Conservation (phyloP, 1,140 invertebrate species). For the Drosophila sechellia region DNA sequence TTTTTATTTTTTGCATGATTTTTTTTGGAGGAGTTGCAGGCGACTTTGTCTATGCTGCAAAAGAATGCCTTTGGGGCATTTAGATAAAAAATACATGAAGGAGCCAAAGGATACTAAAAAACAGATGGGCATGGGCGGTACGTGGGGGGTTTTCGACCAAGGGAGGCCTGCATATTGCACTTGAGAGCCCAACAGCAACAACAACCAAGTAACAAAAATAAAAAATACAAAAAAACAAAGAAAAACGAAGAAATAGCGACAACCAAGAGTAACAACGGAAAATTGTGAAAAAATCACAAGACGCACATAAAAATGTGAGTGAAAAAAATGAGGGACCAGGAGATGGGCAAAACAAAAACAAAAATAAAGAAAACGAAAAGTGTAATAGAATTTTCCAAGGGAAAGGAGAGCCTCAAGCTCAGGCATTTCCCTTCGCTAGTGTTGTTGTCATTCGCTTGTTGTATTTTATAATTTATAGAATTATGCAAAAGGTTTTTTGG, state of each 20-base stretch:
- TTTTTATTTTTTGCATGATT: slow-evolving; percentile 9
- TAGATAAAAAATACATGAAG: slow-evolving; percentile 77
- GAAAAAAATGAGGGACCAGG: slow-evolving; percentile 6
- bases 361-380: slow-evolving; percentile 28
- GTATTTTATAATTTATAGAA: slow-evolving; percentile 47
- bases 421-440: slow-evolving; percentile 30
- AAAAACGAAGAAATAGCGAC: not conserved
- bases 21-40: slow-evolving; percentile 45
- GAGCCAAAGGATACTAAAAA: slow-evolving; percentile 49
- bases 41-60: slow-evolving; percentile 61
- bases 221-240: not conserved
- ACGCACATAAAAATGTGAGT: slow-evolving; percentile 68
- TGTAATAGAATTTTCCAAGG: slow-evolving; percentile 67
- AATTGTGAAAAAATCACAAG: slow-evolving; percentile 61
- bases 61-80: slow-evolving; percentile 78
- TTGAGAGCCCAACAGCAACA: slow-evolving; percentile 46
- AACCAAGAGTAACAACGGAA: slow-evolving; percentile 35
- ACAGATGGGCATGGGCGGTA: slow-evolving; percentile 6
- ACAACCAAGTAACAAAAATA: slow-evolving; percentile 16
- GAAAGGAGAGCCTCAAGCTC: slow-evolving; percentile 14
- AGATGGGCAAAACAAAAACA: slow-evolving; percentile 11
- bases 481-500: slow-evolving; percentile 31
- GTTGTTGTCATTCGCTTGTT: slow-evolving; percentile 21
- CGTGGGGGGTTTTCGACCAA: not conserved
- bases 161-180: slow-evolving; percentile 53